A percentile compares a stretch with the other conserved stretches of the same genome.
Evolutionary conservation across 2,113 vertebrate species (phyloP).

Genomic region (Terrapene triunguis): DNA sequence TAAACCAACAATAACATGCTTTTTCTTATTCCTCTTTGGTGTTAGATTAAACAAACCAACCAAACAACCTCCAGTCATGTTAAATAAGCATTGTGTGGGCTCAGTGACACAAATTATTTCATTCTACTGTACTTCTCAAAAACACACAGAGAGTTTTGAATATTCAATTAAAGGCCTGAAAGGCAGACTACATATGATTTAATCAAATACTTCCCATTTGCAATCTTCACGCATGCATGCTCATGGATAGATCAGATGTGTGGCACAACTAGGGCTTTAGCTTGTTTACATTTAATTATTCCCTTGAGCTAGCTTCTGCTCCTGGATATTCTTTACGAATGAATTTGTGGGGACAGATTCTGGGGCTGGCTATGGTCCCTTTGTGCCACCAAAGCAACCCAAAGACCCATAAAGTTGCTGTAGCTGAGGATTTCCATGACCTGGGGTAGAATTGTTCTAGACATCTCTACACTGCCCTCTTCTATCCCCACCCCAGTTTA

Average conservation of each 20-base stretch:
- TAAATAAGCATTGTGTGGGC: conserved; percentile 41
- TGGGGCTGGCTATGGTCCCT: neutral
- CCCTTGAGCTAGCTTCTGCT: conserved; percentile 41
- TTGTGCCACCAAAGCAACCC: neutral
- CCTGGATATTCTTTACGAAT: conserved; percentile 28
- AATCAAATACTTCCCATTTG: conserved; percentile 33
- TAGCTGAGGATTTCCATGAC: neutral
- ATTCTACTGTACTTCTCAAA: conserved; percentile 32
- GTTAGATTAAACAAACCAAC: neutral
- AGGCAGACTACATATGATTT: conserved; percentile 24
- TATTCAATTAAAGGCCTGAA: conserved; percentile 1
- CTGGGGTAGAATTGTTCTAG: neutral
- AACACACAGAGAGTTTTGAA: conserved; percentile 6
- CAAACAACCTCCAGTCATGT: conserved; percentile 16
- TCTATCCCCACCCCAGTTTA: neutral
- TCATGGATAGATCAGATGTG: neutral
- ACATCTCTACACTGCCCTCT: neutral
- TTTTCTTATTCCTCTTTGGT: neutral
- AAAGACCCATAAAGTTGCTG: neutral
- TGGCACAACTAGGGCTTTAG: neutral
- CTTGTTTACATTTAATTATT: conserved; percentile 28
- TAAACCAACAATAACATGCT: conserved; percentile 21
- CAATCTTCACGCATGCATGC: neutral
- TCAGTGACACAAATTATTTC: conserved; percentile 7
- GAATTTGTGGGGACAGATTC: neutral